phyloP scores from a whole-genome alignment of 1,140 invertebrate genomes.

The Ganaspis sp. region DNA sequence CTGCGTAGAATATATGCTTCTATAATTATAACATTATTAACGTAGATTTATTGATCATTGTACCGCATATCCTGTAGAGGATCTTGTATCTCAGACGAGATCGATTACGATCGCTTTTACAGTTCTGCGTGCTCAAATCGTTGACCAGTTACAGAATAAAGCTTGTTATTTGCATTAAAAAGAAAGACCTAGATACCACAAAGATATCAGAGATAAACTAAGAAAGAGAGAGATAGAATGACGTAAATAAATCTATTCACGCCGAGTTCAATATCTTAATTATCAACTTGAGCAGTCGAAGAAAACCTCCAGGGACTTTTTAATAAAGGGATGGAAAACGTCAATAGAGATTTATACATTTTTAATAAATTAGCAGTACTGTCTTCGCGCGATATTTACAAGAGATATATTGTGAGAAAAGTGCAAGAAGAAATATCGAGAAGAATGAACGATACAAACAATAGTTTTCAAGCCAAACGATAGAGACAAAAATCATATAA shows the following conservation, averaged over 20 bases:
- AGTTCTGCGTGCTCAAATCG: conserved; percentile 2
- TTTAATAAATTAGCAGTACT: neutral
- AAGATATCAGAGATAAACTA: neutral
- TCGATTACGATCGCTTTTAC: conserved; percentile 13
- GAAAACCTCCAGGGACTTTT: too few relatives aligned
- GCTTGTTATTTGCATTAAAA: neutral
- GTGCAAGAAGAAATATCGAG: too few relatives aligned
- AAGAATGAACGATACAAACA: too few relatives aligned
- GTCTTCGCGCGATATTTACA: too few relatives aligned
- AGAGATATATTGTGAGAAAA: too few relatives aligned
- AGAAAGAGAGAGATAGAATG: neutral
- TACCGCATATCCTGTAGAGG: neutral
- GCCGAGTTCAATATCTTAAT: neutral
- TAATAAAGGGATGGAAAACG: too few relatives aligned
- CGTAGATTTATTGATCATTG: conserved; percentile 2
- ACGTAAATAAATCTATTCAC: neutral
- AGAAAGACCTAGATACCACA: neutral
- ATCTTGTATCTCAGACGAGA: neutral
- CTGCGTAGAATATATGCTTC: neutral
- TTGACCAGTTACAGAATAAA: conserved; percentile 5
- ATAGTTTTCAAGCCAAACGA: too few relatives aligned
- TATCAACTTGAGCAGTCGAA: neutral
- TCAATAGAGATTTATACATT: too few relatives aligned
- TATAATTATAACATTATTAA: conserved; percentile 8
- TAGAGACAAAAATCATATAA: too few relatives aligned